A percentile compares a stretch with the other conserved stretches of the same genome.
Conservation (phyloP, 2,888 invertebrate genomes). For the Trissolcus japonicus region DNA sequence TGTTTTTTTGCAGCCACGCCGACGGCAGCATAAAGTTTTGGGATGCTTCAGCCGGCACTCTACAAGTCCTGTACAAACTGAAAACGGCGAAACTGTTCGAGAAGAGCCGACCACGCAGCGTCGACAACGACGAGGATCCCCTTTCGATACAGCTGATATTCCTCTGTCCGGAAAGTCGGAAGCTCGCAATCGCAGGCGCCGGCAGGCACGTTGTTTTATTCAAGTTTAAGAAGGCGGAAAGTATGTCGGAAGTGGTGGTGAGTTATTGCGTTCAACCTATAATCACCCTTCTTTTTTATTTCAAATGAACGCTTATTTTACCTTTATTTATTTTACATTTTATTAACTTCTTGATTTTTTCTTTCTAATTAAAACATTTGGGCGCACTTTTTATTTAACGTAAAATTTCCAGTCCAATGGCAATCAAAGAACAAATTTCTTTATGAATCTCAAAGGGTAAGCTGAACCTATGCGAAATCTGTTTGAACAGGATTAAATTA, state of each 20-base stretch:
- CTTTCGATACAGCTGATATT: conserved; percentile 93
- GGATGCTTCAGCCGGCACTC: conserved; percentile 97
- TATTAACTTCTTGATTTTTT: no score
- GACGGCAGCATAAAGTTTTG: conserved; percentile 99
- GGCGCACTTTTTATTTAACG: no score
- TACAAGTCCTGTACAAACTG: conserved; percentile 97
- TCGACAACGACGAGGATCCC: conserved; percentile 88
- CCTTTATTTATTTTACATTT: not conserved
- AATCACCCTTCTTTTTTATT: conserved; percentile 23
- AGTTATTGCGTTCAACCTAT: conserved; percentile 19
- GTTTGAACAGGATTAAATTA: conserved; percentile 11
- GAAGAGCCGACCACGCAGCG: conserved; percentile 81
- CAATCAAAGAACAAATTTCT: no score
- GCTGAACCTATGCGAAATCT: not conserved
- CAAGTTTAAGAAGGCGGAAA: conserved; percentile 95
- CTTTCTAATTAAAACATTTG: no score
- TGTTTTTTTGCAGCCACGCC: conserved; percentile 86
- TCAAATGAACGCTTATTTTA: not conserved
- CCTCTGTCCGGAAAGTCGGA: conserved; percentile 94
- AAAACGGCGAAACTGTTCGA: conserved; percentile 96
- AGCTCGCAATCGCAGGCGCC: conserved; percentile 92
- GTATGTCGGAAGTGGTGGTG: conserved; percentile 87
- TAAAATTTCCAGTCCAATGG: no score
- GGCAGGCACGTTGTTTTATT: conserved; percentile 96
- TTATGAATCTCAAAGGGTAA: not conserved